Conservation (phyloP, 2,113 vertebrate genomes). For the Tichodroma muraria region DNA sequence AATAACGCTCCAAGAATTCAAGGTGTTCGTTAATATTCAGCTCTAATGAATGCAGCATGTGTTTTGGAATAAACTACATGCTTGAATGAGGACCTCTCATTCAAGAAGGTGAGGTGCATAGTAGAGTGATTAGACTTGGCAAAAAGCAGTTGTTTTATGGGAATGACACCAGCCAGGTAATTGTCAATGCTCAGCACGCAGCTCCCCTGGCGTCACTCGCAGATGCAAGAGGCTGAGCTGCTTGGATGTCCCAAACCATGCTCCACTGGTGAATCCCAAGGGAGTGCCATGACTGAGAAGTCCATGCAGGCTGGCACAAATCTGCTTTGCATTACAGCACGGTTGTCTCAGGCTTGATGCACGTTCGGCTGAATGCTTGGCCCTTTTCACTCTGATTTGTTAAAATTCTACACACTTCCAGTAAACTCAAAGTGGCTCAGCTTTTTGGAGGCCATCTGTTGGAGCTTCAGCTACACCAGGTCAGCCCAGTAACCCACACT, state of each 20-base stretch:
- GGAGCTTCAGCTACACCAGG: background rate
- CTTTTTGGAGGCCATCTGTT: background rate
- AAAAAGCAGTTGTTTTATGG: background rate
- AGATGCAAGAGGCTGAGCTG: background rate
- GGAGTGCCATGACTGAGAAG: background rate
- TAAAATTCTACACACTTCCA: background rate
- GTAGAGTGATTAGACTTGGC: constrained; percentile 3
- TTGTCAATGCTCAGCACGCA: background rate
- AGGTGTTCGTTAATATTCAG: constrained; percentile 51
- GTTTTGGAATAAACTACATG: constrained; percentile 10
- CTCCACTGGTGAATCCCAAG: background rate
- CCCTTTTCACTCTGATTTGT: background rate
- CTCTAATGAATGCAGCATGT: constrained; percentile 45
- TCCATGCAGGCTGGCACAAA: background rate
- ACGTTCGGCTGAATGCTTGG: rapidly evolving
- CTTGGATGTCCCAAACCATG: background rate
- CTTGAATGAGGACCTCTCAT: constrained; percentile 25
- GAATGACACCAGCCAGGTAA: background rate
- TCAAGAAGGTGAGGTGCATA: constrained; percentile 25
- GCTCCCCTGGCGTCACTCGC: background rate
- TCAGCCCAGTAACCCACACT: background rate
- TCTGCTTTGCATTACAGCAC: background rate
- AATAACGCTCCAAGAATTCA: constrained; percentile 19
- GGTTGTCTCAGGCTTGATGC: background rate
- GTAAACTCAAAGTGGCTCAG: background rate